These are phyloP conservation scores for Cotesia typhae DNA, from an alignment of 1,140 invertebrate genomes.

Conservation along the genomic window DNA sequence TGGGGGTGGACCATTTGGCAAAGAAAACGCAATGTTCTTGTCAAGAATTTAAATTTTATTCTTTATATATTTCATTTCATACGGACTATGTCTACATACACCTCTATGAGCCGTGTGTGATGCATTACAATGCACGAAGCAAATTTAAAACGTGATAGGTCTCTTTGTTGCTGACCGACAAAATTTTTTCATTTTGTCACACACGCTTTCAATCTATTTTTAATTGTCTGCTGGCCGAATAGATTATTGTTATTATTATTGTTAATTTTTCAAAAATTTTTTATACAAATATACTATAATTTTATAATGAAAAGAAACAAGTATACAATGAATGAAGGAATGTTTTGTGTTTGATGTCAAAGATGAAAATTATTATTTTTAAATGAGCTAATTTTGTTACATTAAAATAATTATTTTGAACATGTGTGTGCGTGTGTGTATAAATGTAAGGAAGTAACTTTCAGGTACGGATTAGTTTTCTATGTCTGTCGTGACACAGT, in stretches of 20 bases:
- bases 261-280: no score
- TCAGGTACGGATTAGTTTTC: constrained; percentile 62
- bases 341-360: no score
- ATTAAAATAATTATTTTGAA: not conserved
- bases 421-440: constrained; percentile 13
- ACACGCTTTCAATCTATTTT: no score
- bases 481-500: constrained; percentile 58
- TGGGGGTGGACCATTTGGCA: constrained; percentile 65
- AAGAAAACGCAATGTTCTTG: constrained; percentile 47
- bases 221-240: no score
- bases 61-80: constrained; percentile 25
- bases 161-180: constrained; percentile 31
- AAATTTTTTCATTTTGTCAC: no score
- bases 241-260: no score
- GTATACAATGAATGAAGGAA: not conserved
- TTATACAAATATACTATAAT: no score
- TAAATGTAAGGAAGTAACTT: constrained; percentile 41
- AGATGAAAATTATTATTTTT: no score
- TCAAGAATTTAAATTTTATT: constrained; percentile 61
- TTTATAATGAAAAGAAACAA: constrained; percentile 12
- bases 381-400: no score
- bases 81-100: no score
- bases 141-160: constrained; percentile 39
- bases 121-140: constrained; percentile 51
- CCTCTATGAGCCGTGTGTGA: constrained; percentile 14